phyloP scores from a whole-genome alignment of 2,797 vertebrate genomes.

The Gephyroberyx darwinii region DNA sequence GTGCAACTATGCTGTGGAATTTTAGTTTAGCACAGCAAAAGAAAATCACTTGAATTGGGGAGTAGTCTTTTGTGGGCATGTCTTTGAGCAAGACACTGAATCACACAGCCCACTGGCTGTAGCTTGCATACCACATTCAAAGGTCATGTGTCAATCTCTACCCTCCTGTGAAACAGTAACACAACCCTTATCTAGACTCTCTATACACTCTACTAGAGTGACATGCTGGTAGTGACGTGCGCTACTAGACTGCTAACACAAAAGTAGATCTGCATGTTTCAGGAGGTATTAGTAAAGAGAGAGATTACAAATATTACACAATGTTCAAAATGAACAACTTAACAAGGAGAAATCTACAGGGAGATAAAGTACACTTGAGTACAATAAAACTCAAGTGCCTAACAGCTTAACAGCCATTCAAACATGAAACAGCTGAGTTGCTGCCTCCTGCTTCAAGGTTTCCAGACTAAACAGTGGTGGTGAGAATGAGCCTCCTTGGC shows the following conservation, averaged over 20 bases:
- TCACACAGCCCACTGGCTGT: no score
- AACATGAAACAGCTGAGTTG: slow-evolving; percentile 34
- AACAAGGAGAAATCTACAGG: background rate
- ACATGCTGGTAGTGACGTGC: background rate
- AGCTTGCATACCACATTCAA: background rate
- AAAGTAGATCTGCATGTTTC: background rate
- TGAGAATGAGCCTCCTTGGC: slow-evolving; percentile 62
- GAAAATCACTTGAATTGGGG: no score
- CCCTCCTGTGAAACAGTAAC: background rate
- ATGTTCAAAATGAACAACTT: slow-evolving; percentile 1
- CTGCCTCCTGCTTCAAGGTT: slow-evolving; percentile 58
- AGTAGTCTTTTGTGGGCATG: no score
- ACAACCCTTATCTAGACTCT: background rate
- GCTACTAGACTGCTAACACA: background rate
- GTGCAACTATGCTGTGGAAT: background rate
- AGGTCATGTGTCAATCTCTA: slow-evolving; percentile 6
- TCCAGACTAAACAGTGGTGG: slow-evolving; percentile 63
- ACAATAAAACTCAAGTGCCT: slow-evolving; percentile 6
- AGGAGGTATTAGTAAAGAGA: slow-evolving; percentile 8
- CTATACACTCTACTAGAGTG: background rate
- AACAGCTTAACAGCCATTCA: slow-evolving; percentile 45
- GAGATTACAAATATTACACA: slow-evolving; percentile 8
- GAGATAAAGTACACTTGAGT: slow-evolving; percentile 8
- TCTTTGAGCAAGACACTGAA: no score
- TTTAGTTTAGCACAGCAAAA: no score